Conservation (phyloP, 2,888 invertebrate genomes). For the Lasioglossum lativentre region DNA sequence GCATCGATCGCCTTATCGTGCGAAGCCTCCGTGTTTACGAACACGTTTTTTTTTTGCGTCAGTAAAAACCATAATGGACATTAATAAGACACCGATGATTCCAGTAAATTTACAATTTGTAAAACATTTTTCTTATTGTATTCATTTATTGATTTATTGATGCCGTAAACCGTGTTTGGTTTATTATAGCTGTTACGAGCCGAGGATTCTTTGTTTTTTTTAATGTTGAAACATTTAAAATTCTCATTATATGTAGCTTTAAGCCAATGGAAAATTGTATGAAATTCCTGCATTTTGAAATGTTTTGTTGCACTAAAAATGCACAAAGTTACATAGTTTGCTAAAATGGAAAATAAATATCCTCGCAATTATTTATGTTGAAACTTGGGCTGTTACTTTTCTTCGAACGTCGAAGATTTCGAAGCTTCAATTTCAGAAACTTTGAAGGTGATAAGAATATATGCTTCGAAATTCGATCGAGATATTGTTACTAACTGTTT, state of each 20-base stretch:
- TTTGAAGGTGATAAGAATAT: too few species aligned
- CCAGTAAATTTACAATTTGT: not conserved
- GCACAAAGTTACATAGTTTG: too few species aligned
- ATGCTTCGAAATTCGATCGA: too few species aligned
- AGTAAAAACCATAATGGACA: not conserved
- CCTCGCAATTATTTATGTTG: not conserved
- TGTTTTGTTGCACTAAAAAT: not conserved
- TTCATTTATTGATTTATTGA: too few species aligned
- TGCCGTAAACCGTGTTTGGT: too few species aligned
- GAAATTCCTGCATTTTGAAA: not conserved
- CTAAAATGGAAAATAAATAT: not conserved
- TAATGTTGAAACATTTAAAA: too few species aligned
- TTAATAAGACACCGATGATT: not conserved
- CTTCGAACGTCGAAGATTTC: too few species aligned
- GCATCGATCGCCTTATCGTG: not conserved
- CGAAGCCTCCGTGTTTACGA: not conserved
- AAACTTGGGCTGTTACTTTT: too few species aligned
- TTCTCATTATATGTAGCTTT: not conserved
- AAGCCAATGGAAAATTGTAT: not conserved
- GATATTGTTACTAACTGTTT: too few species aligned
- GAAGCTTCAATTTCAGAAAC: too few species aligned
- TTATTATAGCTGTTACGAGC: too few species aligned
- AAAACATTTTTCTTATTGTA: not conserved
- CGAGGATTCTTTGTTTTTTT: too few species aligned
- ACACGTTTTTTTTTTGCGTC: not conserved